A percentile compares a stretch with the other conserved stretches of the same genome.
phyloP scores from a whole-genome alignment of 1,140 invertebrate species.

The Antheraea mylitta region DNA sequence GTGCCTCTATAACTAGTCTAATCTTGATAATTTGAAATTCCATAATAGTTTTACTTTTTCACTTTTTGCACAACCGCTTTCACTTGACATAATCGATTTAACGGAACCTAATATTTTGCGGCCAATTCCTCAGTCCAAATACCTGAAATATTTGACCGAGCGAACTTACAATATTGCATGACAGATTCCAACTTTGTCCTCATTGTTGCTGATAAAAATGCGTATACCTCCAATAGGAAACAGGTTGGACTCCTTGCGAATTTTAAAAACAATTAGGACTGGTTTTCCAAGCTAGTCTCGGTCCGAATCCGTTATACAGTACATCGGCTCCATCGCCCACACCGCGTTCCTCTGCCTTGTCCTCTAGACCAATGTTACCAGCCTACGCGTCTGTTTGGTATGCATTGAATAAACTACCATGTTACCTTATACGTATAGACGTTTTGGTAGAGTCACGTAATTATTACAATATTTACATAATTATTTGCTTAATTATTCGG shows the following conservation, averaged over 20 bases:
- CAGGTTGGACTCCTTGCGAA: too few species aligned
- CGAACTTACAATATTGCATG: too few species aligned
- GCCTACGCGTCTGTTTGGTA: slow-evolving; percentile 18
- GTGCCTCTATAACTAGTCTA: background rate
- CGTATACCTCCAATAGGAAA: too few species aligned
- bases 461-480: too few species aligned
- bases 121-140: background rate
- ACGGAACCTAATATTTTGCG: slow-evolving; percentile 26
- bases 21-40: slow-evolving; percentile 15
- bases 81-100: slow-evolving; percentile 34
- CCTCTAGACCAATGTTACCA: slow-evolving; percentile 4
- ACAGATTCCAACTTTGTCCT: too few species aligned
- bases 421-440: too few species aligned
- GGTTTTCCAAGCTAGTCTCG: too few species aligned
- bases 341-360: background rate
- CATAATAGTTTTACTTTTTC: slow-evolving; percentile 17
- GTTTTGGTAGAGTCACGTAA: too few species aligned
- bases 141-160: background rate
- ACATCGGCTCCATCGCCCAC: slow-evolving; percentile 2
- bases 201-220: too few species aligned
- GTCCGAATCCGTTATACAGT: too few species aligned
- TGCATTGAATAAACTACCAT: slow-evolving; percentile 13
- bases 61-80: slow-evolving; percentile 24
- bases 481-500: too few species aligned
- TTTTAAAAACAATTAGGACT: too few species aligned